Evolutionary conservation across 2,113 vertebrate species (phyloP).

Genomic region (Actenoides hombroni): DNA sequence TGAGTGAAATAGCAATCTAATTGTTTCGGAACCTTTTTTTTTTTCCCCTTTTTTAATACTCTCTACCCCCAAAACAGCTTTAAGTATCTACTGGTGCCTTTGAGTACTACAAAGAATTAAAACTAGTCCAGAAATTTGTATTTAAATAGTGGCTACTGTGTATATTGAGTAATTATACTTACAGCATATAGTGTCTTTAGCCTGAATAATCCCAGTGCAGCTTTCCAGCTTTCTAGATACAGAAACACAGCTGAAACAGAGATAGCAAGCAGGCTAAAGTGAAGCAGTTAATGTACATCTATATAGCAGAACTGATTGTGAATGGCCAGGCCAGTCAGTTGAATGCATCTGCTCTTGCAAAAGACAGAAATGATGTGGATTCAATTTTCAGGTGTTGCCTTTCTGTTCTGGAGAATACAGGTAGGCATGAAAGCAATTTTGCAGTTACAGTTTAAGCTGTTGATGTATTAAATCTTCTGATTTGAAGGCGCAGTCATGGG

Average conservation of each 20-base stretch:
- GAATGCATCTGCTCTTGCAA: background rate
- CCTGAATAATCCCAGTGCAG: background rate
- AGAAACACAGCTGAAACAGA: background rate
- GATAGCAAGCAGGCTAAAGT: background rate
- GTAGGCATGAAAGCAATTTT: background rate
- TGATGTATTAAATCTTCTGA: background rate
- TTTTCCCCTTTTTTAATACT: background rate
- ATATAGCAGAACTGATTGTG: background rate
- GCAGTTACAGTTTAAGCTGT: background rate
- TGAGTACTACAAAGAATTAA: constrained; percentile 29
- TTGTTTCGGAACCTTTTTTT: constrained; percentile 37
- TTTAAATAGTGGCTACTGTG: constrained; percentile 43
- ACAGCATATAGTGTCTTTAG: background rate
- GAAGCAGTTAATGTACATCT: background rate
- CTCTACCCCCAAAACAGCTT: constrained; percentile 11
- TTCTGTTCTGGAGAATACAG: background rate
- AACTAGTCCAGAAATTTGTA: background rate
- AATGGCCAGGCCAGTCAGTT: background rate
- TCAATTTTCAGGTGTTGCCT: background rate
- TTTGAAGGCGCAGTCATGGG: background rate
- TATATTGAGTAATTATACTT: background rate
- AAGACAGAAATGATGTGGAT: background rate
- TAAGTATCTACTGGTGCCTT: constrained; percentile 43
- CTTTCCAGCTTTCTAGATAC: background rate
- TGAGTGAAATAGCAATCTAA: constrained; percentile 47